Evolutionary conservation across 53 echinoderm and acorn worm genomes (phyloP).

Genomic region (Stichopus horrens): DNA sequence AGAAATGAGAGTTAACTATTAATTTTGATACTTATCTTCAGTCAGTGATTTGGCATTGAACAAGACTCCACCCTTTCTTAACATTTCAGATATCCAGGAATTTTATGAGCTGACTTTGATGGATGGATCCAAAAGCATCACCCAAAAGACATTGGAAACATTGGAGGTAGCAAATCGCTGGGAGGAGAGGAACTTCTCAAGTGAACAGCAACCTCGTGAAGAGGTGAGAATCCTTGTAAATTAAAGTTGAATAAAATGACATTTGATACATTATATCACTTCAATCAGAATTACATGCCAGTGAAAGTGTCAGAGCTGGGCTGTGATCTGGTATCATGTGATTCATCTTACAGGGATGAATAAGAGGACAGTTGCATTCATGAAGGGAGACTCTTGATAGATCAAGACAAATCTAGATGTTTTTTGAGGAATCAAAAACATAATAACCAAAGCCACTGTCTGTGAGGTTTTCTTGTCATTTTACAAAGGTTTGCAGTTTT

Average conservation of each 20-base stretch:
- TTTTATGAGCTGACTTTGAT: conserved; percentile 95
- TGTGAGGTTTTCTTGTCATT: too few species aligned
- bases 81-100: conserved; percentile 85
- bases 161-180: conserved; percentile 81
- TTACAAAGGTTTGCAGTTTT: too few species aligned
- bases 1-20: too few species aligned
- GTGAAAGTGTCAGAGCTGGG: too few species aligned
- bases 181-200: conserved; percentile 68
- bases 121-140: conserved; percentile 88
- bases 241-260: background rate
- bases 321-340: background rate
- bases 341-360: background rate
- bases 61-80: too few species aligned
- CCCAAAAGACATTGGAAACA: conserved; percentile 96
- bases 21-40: background rate
- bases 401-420: too few species aligned
- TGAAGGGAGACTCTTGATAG: background rate
- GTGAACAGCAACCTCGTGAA: conserved; percentile 15
- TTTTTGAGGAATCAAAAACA: too few species aligned
- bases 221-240: conserved; percentile 10
- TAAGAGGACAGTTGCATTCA: background rate
- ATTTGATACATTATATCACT: background rate
- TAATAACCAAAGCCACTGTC: too few species aligned
- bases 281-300: background rate
- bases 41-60: background rate